phyloP scores from a whole-genome alignment of 2,113 vertebrate genomes.

The Hystrix brachyura region DNA sequence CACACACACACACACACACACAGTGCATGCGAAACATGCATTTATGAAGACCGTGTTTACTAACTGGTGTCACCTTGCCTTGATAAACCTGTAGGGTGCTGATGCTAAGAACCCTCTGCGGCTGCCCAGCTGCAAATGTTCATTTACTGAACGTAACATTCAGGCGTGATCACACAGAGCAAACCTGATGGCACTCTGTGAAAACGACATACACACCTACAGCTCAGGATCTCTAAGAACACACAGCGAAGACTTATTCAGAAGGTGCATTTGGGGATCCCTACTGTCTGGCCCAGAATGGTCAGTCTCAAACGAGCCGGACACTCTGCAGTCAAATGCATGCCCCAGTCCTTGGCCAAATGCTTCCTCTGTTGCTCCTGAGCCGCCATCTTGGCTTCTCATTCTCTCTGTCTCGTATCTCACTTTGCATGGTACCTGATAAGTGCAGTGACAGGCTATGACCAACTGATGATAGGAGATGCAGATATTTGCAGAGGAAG shows the following conservation, averaged over 20 bases:
- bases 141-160: not conserved
- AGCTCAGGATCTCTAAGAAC: fast-evolving
- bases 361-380: not conserved
- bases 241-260: not conserved
- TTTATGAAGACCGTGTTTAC: not conserved
- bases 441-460: fast-evolving
- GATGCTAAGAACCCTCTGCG: fast-evolving
- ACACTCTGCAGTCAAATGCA: not conserved
- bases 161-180: fast-evolving
- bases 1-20: not conserved
- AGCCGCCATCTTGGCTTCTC: fast-evolving
- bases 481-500: not conserved
- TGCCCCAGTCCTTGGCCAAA: too few relatives aligned
- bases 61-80: fast-evolving
- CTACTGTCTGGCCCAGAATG: too few relatives aligned
- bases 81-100: fast-evolving
- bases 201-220: fast-evolving
- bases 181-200: not conserved
- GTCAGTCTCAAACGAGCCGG: not conserved
- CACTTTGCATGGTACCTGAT: fast-evolving
- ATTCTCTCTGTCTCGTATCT: fast-evolving
- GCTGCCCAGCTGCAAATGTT: not conserved
- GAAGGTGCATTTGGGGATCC: too few relatives aligned
- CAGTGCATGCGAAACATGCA: fast-evolving
- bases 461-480: fast-evolving